These are phyloP conservation scores for Perca fluviatilis DNA, from an alignment of 2,113 vertebrate species.

Conservation along the genomic window DNA sequence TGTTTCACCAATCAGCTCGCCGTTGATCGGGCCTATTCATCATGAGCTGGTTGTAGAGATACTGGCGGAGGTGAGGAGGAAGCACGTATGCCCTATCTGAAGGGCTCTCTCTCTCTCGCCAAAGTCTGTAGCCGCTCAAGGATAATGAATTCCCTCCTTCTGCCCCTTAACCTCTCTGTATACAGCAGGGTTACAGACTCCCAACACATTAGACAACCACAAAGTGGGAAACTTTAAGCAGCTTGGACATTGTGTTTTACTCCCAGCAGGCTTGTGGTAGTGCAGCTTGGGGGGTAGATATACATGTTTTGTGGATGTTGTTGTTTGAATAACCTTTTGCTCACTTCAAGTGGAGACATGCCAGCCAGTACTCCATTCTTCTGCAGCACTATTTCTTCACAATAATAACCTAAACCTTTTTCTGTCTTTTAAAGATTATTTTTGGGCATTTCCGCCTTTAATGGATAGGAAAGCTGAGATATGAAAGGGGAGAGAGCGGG, in stretches of 20 bases:
- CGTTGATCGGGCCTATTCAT: conserved; percentile 76
- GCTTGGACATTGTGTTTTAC: conserved; percentile 41
- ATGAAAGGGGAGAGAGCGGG: no score
- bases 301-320: conserved; percentile 41
- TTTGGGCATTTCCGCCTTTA: no score
- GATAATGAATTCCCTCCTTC: conserved; percentile 76
- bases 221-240: conserved; percentile 57
- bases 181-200: conserved; percentile 57
- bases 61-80: conserved; percentile 61
- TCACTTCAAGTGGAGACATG: conserved; percentile 12
- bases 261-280: conserved; percentile 19
- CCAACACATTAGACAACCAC: conserved; percentile 64
- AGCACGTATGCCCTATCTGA: conserved; percentile 66
- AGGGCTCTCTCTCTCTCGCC: conserved; percentile 60
- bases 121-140: conserved; percentile 54
- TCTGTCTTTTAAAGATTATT: no score
- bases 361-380: conserved; percentile 5
- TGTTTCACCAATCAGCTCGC: conserved; percentile 67
- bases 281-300: conserved; percentile 20
- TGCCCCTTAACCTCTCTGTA: conserved; percentile 63
- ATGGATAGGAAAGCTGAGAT: no score
- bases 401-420: conserved; percentile 8
- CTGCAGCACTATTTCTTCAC: background rate
- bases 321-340: conserved; percentile 54
- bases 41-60: conserved; percentile 69